Percentiles rank a stretch among this genome's conserved stretches.
These are phyloP conservation scores for Coracias cyanogaster DNA, from an alignment of 2,797 vertebrate genomes.

Conservation along the genomic window DNA sequence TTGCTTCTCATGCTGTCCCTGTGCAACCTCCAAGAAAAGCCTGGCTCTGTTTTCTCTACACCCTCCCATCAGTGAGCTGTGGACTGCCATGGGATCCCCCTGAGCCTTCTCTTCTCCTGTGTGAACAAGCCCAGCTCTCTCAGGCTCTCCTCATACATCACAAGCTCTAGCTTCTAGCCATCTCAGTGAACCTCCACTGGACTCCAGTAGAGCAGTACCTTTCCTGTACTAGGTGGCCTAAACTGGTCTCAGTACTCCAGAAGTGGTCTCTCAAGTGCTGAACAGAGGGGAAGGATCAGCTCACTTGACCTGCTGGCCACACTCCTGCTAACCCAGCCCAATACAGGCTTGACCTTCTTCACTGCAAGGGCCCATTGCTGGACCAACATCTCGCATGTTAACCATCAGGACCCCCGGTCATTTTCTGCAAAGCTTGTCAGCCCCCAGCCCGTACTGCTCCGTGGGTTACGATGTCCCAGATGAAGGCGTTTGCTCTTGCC, in stretches of 20 bases:
- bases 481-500: neutral
- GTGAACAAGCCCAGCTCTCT: neutral
- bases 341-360: neutral
- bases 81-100: neutral
- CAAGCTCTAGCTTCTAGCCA: neutral
- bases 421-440: neutral
- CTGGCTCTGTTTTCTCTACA: neutral
- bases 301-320: neutral
- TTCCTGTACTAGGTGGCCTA: accelerated
- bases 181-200: neutral
- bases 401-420: neutral
- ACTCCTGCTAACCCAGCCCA: neutral
- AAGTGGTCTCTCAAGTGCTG: neutral
- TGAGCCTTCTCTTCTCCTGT: neutral
- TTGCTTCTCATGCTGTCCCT: neutral
- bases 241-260: neutral
- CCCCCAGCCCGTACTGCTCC: neutral
- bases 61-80: neutral
- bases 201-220: neutral
- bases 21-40: neutral
- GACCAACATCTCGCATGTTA: neutral
- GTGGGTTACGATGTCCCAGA: neutral
- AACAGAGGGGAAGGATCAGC: neutral
- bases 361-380: neutral
- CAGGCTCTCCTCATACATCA: neutral